Evolutionary conservation across 2,888 invertebrate species (phyloP), one percentile per base, ranked within the genome.

Genomic region (Heliconius sara): DNA sequence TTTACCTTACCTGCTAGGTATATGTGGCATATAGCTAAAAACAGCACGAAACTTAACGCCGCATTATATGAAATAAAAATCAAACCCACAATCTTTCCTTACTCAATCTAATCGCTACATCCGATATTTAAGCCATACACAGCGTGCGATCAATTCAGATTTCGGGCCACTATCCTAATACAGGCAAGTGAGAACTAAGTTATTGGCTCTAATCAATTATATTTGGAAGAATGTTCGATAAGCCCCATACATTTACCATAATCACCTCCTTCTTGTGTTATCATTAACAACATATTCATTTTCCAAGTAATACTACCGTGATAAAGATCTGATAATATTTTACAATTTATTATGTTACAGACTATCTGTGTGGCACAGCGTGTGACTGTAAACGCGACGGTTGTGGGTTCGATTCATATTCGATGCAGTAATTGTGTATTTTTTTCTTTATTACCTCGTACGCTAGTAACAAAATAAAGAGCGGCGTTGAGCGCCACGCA

Each of bases 141-240:
- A 89, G 88, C 88, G 81, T 87, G 88, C 83, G 87, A 86, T 86
- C 90, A 88, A 86, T 87, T 87, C 87, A 87, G 85, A 87, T 80
- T 83, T 80, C 85, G 84, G 78, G 79, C 85, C 84, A 85, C 88
- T 87, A 87, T 86, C 88, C 89, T 88, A 89, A 88, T 86, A 85
- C 86, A 30, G 81, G 83, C 86, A 83, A 88, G 87, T 88, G 88
- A 88, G 89, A 89, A 88, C 88, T 87, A 85, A 85, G 86, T 85
- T 86, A 86, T 86, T 85, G 78, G 83, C 78, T 81, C 80, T 90
- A 90, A 91, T 91, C 90, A 90, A 91, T 91, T 90, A 89, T 88
- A 85, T 70, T 52, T 77, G 76, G 43, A 22, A 16, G 70, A 43
- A 80, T 82, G 80, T 81, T 81, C 78, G 63, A 80, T 82, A 82